Conservation (phyloP, 2,888 invertebrate genomes). For the Hirtodrosophila histrioides region DNA sequence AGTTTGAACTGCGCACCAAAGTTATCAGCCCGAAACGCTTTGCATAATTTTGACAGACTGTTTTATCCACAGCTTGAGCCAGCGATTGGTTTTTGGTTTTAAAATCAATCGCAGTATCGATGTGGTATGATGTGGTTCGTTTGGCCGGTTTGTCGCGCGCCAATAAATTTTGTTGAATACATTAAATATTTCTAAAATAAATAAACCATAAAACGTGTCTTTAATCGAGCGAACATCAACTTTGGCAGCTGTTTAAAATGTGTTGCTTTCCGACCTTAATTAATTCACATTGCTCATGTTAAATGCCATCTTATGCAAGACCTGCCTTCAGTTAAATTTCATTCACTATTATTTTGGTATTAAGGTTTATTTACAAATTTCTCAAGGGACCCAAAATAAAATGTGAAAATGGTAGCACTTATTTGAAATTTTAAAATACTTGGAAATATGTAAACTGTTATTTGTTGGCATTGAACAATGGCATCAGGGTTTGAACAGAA, state of each 20-base stretch:
- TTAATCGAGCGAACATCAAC: slow-evolving; percentile 20
- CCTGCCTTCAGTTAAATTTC: background rate
- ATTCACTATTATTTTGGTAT: background rate
- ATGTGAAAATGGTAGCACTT: too few relatives aligned
- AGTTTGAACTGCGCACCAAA: slow-evolving; percentile 22
- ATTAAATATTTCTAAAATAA: slow-evolving; percentile 31
- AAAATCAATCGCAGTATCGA: slow-evolving; percentile 5
- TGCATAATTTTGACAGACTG: slow-evolving; percentile 4
- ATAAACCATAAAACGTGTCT: slow-evolving; percentile 55
- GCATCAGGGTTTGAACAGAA: background rate
- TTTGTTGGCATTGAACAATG: slow-evolving; percentile 9
- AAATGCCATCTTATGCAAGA: slow-evolving; percentile 15
- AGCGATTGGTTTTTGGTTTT: slow-evolving; percentile 16
- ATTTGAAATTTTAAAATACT: background rate
- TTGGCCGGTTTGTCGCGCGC: slow-evolving; percentile 36
- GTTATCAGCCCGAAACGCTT: slow-evolving; percentile 5
- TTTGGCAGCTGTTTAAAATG: slow-evolving; percentile 12
- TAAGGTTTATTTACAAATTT: background rate
- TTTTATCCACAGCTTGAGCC: slow-evolving; percentile 29
- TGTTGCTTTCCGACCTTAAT: slow-evolving; percentile 25
- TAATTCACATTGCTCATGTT: slow-evolving; percentile 18
- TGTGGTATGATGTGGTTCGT: slow-evolving; percentile 7
- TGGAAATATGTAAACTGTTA: background rate
- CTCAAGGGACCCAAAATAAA: too few relatives aligned
- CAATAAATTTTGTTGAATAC: slow-evolving; percentile 36